Evolutionary conservation across 1,140 invertebrate genomes (phyloP), one percentile per base, ranked within the genome.

Genomic region (Chironomus tepperi): DNA sequence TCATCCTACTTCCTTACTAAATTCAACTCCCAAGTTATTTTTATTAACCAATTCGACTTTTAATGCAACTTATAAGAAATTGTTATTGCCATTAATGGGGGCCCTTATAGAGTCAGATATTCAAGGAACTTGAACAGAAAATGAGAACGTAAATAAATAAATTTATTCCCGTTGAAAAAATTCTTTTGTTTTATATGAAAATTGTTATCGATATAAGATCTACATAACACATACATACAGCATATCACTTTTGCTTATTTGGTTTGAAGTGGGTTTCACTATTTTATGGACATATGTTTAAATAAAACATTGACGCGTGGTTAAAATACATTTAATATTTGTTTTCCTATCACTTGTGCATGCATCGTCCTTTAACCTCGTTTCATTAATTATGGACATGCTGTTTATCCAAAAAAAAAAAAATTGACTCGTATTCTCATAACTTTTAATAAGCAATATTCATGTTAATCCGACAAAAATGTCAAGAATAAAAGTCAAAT

Each of bases 41-140:
- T 70, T 70, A 70, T 70, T 19, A 70, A 18, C 65, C 65, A 10
- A 19, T 70, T 70, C 16, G 19, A 18, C 19, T 70, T 70, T 70
- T 70, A 19, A 19, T 70, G 8, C 19, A 5, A 19, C 24, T 34
- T 34, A 18, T 18, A 70, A 18, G 18, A 21, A 70, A 21, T 21
- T 70, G 65, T 70, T 70, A 70, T 70, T 19, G 16, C 16, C 10
- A 18, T 70, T 70, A 70, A 70, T 70, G 65, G 65, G 24, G 24
- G 2, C 24, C 24, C 5, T 34, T 34, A 34, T 1, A 34, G 24
- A 34, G 24, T 2, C 1, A 34, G 24, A 34, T 34, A 34, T 34
- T 34, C 24, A 34, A 34, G 24, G 24, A 34, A 34, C 24, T 34
- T 34, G 24, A 19, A 21, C 3, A 18, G 16, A 70, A 18, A 19